Evolutionary conservation across 2,113 vertebrate species (phyloP).

Genomic region (Sinocyclocheilus rhinocerous): DNA sequence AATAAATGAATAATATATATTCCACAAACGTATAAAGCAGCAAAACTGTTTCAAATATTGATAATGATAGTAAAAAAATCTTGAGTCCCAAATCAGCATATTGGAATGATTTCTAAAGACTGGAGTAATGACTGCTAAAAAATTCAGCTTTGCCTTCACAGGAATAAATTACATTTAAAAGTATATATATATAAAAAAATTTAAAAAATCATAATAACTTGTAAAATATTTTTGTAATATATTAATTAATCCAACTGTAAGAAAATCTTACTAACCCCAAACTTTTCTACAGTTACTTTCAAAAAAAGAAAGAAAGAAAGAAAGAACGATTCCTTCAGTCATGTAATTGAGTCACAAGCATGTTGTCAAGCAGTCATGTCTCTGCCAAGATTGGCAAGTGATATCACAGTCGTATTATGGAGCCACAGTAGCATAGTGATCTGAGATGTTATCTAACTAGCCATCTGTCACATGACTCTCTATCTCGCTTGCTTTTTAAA

Average conservation of each 20-base stretch:
- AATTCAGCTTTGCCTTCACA: too few species aligned
- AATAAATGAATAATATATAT: background rate
- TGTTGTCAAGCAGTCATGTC: conserved; percentile 31
- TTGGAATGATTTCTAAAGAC: background rate
- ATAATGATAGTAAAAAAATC: background rate
- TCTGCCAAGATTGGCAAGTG: conserved; percentile 27
- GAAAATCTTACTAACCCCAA: background rate
- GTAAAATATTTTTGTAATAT: too few species aligned
- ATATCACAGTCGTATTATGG: conserved; percentile 37
- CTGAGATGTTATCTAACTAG: conserved; percentile 57
- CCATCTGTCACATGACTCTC: conserved; percentile 54
- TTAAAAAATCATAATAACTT: too few species aligned
- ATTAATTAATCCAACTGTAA: background rate
- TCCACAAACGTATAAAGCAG: too few species aligned
- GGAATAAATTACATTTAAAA: too few species aligned
- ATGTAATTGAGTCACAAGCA: conserved; percentile 14
- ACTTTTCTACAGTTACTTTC: background rate
- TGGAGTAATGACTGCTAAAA: too few species aligned
- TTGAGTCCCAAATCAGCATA: background rate
- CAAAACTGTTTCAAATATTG: too few species aligned
- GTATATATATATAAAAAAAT: too few species aligned
- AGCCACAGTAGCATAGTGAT: conserved; percentile 33
- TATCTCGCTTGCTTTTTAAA: conserved; percentile 7
- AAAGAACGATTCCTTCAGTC: background rate
- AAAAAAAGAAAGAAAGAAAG: background rate